Conservation (phyloP, 2,797 vertebrate genomes). For the Sebastes itinus region DNA sequence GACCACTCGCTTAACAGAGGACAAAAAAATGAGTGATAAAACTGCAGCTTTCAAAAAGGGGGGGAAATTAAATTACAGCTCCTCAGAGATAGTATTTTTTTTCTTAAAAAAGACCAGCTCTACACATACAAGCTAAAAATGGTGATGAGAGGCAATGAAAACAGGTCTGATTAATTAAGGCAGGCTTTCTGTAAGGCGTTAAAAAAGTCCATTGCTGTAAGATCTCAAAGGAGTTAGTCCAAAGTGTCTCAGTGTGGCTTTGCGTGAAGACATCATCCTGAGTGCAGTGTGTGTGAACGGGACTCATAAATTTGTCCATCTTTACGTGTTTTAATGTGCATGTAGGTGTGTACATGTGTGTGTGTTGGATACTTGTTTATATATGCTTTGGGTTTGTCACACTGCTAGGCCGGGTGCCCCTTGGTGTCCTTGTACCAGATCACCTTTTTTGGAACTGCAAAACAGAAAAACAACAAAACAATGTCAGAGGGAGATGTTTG, state of each 20-base stretch:
- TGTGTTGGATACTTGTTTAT: constrained; percentile 36
- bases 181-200: constrained; percentile 85
- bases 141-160: constrained; percentile 61
- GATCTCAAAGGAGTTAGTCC: constrained; percentile 81
- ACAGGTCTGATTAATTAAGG: constrained; percentile 80
- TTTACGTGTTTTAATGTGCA: constrained; percentile 58
- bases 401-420: constrained; percentile 79
- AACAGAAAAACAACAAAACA: not conserved
- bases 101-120: constrained; percentile 60
- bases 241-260: constrained; percentile 83
- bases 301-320: constrained; percentile 62
- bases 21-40: constrained; percentile 62
- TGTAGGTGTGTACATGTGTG: constrained; percentile 32
- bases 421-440: constrained; percentile 80
- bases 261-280: constrained; percentile 82
- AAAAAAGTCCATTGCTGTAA: constrained; percentile 82
- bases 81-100: constrained; percentile 28
- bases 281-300: constrained; percentile 73
- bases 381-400: constrained; percentile 25
- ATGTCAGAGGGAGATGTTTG: not conserved
- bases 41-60: constrained; percentile 65
- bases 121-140: constrained; percentile 74
- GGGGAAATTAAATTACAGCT: constrained; percentile 72
- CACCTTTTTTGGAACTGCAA: constrained; percentile 79
- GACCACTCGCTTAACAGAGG: constrained; percentile 79